phyloP scores from a whole-genome alignment of 2,888 invertebrate species.

The Nebria salina region DNA sequence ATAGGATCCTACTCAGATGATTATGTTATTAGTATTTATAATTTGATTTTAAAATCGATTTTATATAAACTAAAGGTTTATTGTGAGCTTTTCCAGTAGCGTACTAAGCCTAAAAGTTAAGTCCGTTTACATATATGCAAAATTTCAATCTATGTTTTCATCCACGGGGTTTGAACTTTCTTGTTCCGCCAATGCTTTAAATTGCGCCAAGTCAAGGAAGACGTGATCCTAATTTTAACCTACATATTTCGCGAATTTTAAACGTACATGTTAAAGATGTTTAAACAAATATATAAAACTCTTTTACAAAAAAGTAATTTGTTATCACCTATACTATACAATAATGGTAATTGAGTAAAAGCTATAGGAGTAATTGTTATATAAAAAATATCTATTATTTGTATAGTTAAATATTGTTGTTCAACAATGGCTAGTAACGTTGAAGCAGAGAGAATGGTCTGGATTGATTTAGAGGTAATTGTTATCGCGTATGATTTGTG shows the following conservation, averaged over 20 bases:
- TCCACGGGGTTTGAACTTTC: too few species aligned
- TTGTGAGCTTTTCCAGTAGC: not conserved
- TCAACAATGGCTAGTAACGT: conserved; percentile 51
- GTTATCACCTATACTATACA: conserved; percentile 12
- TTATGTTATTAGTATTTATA: too few species aligned
- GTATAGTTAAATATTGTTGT: conserved; percentile 9
- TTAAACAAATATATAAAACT: conserved; percentile 32
- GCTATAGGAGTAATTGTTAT: not conserved
- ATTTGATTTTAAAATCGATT: too few species aligned
- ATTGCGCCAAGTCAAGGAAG: not conserved
- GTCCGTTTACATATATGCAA: too few species aligned
- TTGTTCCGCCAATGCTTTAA: too few species aligned
- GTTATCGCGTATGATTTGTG: not conserved
- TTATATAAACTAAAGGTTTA: not conserved
- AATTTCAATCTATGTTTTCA: too few species aligned
- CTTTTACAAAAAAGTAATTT: conserved; percentile 23
- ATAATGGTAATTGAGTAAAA: conserved; percentile 28
- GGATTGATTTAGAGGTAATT: conserved; percentile 77
- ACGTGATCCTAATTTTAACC: not conserved
- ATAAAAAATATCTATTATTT: conserved; percentile 10
- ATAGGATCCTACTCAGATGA: too few species aligned
- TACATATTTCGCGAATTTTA: not conserved
- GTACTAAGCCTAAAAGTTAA: not conserved
- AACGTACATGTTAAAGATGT: conserved; percentile 12
- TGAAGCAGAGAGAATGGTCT: conserved; percentile 67